Base-by-base conservation (phyloP, 2,888 invertebrate species). In the Zhengitettix transpicula region DNA sequence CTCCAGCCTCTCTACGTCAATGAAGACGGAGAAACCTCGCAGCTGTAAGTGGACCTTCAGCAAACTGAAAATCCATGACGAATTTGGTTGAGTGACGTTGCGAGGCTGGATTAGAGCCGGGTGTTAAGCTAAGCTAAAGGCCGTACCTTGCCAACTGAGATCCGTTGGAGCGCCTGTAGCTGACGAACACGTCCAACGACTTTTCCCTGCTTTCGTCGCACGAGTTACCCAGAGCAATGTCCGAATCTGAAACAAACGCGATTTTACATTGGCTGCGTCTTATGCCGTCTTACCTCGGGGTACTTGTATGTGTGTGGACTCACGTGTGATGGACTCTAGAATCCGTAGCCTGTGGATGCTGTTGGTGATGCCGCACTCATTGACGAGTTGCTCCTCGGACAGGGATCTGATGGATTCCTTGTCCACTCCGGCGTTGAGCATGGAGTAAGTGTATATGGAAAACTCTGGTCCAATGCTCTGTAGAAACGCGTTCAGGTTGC, bases 21-120 rank as follows among this genome's bases (percentile, higher is more conserved):
- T 95, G 73, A 99, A 99, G 40, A 97, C 97, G 40, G 92, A 87
- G 75, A 95, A 98, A 1, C 96, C 96, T 68, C 96, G 78, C 62
- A 99, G 77, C 73, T 98, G 95, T 57, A 99, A 80, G 71, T 99
- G 97, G 44, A 99, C 98, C 77, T 98, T 98, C 65, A 99, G 78
- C 67, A 93, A 78, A 77, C 91, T 90, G 64, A 15, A 66, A 56
- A n/a, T 9, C 11, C 12, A 56, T 14, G 12, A 57, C 2, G 16
- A 15, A n/a, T 15, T 14, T 44, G 44, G 11, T 57, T n/a, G 9
- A 40, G 15, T 40, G 11, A 5, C 40, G 15, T 40, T 55, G 28
- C 28, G 28, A 28, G 28, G 28, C 3, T 28, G 28, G n/a, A 56
- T 44, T 1, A 7, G 51, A 3, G 15, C 2, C 1, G n/a, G n/a